Conservation (phyloP, 2,888 invertebrate species). For the Phaonia tiefii region DNA sequence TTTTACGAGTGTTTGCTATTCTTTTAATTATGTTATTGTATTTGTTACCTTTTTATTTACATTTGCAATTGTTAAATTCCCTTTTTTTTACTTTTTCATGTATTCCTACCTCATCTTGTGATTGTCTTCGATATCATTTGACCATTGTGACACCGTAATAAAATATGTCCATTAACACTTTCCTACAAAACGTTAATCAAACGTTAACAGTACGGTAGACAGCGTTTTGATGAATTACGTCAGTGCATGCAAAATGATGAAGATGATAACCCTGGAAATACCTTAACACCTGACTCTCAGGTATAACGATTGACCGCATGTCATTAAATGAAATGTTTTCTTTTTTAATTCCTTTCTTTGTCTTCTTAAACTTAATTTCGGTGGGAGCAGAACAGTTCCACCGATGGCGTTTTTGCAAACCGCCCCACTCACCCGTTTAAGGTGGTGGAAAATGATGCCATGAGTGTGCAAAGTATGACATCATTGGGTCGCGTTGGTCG, state of each 20-base stretch:
- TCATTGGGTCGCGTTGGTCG: constrained; percentile 91
- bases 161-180: constrained; percentile 74
- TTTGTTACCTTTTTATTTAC: background rate
- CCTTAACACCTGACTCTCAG: constrained; percentile 89
- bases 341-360: constrained; percentile 20
- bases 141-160: constrained; percentile 5
- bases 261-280: constrained; percentile 86
- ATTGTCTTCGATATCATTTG: constrained; percentile 26
- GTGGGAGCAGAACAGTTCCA: constrained; percentile 82
- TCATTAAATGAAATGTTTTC: constrained; percentile 28
- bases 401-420: constrained; percentile 88
- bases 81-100: constrained; percentile 31
- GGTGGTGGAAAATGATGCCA: constrained; percentile 92
- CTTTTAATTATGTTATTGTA: background rate
- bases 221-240: constrained; percentile 91
- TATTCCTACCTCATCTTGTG: constrained; percentile 22
- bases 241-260: constrained; percentile 94
- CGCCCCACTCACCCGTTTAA: constrained; percentile 89
- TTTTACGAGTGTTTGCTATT: too few relatives aligned
- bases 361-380: constrained; percentile 23
- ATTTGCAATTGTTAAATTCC: background rate
- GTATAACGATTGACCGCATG: constrained; percentile 74
- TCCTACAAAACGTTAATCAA: constrained; percentile 49
- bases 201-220: constrained; percentile 82
- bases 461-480: constrained; percentile 93